These are phyloP conservation scores for Pionites leucogaster DNA, from an alignment of 2,113 vertebrate species.

Conservation along the genomic window DNA sequence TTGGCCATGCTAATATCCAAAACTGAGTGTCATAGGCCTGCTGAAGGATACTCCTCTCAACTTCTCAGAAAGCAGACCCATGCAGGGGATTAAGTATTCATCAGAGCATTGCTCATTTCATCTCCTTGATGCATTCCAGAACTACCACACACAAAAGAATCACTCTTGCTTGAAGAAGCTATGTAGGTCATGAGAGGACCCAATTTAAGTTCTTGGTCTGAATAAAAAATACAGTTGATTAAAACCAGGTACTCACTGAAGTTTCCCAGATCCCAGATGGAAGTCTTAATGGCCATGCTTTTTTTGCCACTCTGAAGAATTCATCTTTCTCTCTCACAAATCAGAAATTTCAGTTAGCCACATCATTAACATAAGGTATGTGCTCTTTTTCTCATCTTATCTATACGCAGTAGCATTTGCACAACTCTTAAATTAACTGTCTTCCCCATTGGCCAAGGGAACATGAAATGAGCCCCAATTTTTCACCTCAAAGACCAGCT, in stretches of 20 bases:
- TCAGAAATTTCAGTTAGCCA: not conserved
- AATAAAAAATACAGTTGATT: slow-evolving; percentile 30
- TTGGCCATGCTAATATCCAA: not conserved
- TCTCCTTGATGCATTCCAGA: slow-evolving; percentile 23
- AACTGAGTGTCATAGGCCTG: not conserved
- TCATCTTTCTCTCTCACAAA: not conserved
- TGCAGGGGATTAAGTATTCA: not conserved
- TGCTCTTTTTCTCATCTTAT: not conserved
- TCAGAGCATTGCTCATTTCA: not conserved
- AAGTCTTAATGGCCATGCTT: not conserved
- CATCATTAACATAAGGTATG: not conserved
- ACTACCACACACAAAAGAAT: not conserved
- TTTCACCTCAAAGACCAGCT: not conserved
- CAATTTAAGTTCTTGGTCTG: not conserved
- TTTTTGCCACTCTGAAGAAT: not conserved
- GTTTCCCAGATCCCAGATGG: slow-evolving; percentile 12
- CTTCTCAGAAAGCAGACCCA: not conserved
- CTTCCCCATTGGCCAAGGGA: not conserved
- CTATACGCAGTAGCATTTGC: not conserved
- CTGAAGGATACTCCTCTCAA: not conserved
- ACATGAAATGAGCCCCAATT: not conserved
- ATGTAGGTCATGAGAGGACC: not conserved
- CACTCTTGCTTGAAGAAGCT: slow-evolving; percentile 5
- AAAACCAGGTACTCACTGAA: not conserved
- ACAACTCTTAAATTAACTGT: not conserved